Percentiles rank a stretch among this genome's conserved stretches.
phyloP scores from a whole-genome alignment of 2,888 invertebrate genomes.

The Spialia ferax region DNA sequence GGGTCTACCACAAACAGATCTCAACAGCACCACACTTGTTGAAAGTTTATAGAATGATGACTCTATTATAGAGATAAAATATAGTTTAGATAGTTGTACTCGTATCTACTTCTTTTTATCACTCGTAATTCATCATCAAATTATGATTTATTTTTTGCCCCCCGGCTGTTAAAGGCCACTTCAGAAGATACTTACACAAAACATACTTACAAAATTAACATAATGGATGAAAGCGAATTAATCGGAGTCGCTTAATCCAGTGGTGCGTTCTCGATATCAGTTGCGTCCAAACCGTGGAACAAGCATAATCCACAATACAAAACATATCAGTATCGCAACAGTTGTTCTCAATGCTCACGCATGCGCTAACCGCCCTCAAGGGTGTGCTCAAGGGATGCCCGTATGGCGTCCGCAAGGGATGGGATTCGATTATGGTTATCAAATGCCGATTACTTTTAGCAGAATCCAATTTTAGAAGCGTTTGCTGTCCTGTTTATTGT shows the following conservation, averaged over 20 bases:
- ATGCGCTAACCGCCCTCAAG: constrained; percentile 55
- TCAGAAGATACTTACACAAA: not conserved
- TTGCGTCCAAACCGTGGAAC: constrained; percentile 46
- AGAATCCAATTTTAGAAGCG: constrained; percentile 30
- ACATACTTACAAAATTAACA: constrained; percentile 19
- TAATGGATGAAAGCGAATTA: constrained; percentile 20
- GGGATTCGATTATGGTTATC: constrained; percentile 66
- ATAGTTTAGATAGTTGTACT: no score
- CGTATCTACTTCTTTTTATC: no score
- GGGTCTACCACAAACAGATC: no score
- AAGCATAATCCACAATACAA: constrained; percentile 61
- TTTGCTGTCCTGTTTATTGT: constrained; percentile 16
- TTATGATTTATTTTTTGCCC: no score
- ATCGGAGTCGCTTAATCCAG: constrained; percentile 18
- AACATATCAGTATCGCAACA: constrained; percentile 70
- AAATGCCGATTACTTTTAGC: constrained; percentile 44
- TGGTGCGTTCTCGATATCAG: constrained; percentile 44
- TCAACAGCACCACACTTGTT: no score
- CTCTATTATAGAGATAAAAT: no score
- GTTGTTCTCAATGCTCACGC: constrained; percentile 61
- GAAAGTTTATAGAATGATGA: no score
- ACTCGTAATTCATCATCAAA: no score
- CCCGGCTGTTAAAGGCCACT: no score
- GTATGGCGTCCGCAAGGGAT: constrained; percentile 57
- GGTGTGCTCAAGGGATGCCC: constrained; percentile 62